phyloP scores from a whole-genome alignment of 2,888 invertebrate species.

The Spilarctia lutea region DNA sequence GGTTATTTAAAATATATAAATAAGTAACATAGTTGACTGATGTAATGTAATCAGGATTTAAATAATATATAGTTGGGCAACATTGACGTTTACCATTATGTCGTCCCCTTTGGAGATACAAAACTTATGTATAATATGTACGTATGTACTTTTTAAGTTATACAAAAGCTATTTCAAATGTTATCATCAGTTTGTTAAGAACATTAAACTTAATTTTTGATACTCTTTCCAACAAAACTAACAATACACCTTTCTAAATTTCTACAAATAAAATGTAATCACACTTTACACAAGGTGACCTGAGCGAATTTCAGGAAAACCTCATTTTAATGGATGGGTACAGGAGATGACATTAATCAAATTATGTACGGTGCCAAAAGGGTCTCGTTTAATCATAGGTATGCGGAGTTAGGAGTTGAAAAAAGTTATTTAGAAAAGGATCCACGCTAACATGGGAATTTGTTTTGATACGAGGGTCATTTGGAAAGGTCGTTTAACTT shows the following conservation, averaged over 20 bases:
- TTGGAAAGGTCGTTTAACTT: conserved; percentile 39
- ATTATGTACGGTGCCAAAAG: conserved; percentile 21
- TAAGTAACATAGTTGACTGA: too few species aligned
- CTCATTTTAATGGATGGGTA: conserved; percentile 14
- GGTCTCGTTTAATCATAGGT: conserved; percentile 26
- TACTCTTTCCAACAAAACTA: background rate
- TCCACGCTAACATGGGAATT: conserved; percentile 22
- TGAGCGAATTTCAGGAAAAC: conserved; percentile 5
- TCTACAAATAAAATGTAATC: background rate
- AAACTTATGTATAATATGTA: too few species aligned
- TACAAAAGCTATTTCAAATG: background rate
- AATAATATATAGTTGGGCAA: too few species aligned
- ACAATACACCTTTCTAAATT: background rate
- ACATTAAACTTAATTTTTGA: background rate
- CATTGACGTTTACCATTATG: too few species aligned
- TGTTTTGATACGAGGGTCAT: conserved; percentile 24
- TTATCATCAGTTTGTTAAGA: background rate
- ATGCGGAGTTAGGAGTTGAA: conserved; percentile 30
- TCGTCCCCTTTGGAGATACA: too few species aligned
- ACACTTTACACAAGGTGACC: background rate
- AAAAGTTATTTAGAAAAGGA: conserved; percentile 32
- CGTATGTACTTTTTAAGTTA: too few species aligned
- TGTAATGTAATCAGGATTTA: too few species aligned
- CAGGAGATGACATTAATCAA: conserved; percentile 9
- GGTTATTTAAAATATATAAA: too few species aligned